Base-by-base conservation (phyloP, 2,113 vertebrate genomes). In the Bubo blakistoni region DNA sequence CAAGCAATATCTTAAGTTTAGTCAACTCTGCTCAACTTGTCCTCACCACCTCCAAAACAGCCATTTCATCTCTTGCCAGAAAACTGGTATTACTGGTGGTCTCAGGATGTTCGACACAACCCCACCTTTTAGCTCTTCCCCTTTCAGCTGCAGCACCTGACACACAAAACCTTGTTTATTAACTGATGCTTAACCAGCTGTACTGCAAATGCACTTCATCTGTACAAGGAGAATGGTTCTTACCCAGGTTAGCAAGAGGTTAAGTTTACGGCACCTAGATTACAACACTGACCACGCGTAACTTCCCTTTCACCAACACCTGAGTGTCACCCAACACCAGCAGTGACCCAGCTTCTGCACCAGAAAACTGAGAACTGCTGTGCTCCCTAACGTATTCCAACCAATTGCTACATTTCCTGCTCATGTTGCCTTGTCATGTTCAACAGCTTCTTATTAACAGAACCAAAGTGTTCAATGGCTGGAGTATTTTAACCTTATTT, bases 21-120 rank as follows among this genome's bases (percentile, higher is more conserved):
- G n/a, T 24, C 25, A 92, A 14, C 12, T 63, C 57, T 11, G 32
- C 18, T 57, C 71, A 55, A 20, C 22, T n/a, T 44, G 12, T 19
- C 49, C 71, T 54, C 36, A 61, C 17, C 22, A 21, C 59, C 42
- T 70, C 59, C n/a, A 55, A 78, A 66, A 2, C 22, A 59, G 27
- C 26, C 81, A 13, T 55, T 74, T 36, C 11, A 88, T 3, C 46
- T 5, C 2, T 40, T 17, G 54, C 1, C 73, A 92, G 40, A 52
- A 54, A 61, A 65, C 0, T 5, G 24, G 0, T 29, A 34, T 12
- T 34, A 59, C 1, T 25, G 40, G 25, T 42, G 25, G 66, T 10
- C 38, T 29, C 10, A 0, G 0, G 5, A 27, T 30, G 21, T 49
- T 79, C 9, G 1, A 11, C 18, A 44, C 17, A 51, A 55, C 12